These are phyloP conservation scores for Podabrus alpinus DNA, from an alignment of 2,888 invertebrate species.

Conservation along the genomic window DNA sequence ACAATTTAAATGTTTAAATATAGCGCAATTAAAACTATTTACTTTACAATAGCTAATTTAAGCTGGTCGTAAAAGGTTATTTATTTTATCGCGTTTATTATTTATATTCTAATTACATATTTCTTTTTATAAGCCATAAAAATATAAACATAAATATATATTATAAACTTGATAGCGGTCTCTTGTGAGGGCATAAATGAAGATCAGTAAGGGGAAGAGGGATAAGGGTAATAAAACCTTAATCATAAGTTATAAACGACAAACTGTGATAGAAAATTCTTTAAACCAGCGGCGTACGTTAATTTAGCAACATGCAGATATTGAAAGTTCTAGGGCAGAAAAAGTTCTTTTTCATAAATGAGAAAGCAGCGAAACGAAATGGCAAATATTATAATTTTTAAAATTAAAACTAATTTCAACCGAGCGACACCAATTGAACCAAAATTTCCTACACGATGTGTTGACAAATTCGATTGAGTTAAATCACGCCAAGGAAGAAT, in stretches of 20 bases:
- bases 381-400: background rate
- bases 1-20: conserved; percentile 28
- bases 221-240: conserved; percentile 47
- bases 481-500: background rate
- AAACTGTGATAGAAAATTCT: conserved; percentile 33
- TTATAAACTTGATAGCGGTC: conserved; percentile 44
- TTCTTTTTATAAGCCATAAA: conserved; percentile 47
- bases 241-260: conserved; percentile 47
- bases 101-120: conserved; percentile 49
- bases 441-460: background rate
- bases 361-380: background rate
- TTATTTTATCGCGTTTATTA: conserved; percentile 47
- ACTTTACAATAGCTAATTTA: conserved; percentile 39
- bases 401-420: background rate
- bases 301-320: background rate
- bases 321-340: too few species aligned
- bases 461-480: background rate
- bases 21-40: conserved; percentile 36
- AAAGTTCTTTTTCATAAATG: too few species aligned
- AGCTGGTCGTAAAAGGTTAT: conserved; percentile 43
- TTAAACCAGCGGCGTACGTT: conserved; percentile 29
- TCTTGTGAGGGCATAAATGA: conserved; percentile 42
- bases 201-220: conserved; percentile 33
- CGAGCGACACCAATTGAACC: background rate
- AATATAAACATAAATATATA: conserved; percentile 46